These are phyloP conservation scores for Cylindroiulus punctatus DNA, from an alignment of 2,888 invertebrate species.

Conservation along the genomic window DNA sequence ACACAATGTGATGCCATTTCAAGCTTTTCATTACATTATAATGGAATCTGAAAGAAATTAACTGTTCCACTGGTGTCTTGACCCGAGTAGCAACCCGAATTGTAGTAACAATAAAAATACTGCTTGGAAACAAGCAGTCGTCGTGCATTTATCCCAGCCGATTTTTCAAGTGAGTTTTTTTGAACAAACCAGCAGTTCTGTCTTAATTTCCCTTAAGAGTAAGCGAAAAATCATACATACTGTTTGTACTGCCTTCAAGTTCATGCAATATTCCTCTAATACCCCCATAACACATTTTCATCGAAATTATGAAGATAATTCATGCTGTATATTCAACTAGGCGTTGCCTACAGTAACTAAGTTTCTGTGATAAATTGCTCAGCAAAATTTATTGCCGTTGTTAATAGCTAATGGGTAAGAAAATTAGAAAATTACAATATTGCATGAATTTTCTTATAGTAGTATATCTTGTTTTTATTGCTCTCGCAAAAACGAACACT, in stretches of 20 bases:
- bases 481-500: background rate
- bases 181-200: background rate
- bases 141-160: background rate
- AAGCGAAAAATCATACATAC: background rate
- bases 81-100: background rate
- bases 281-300: background rate
- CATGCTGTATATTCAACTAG: slow-evolving; percentile 14
- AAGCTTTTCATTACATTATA: slow-evolving; percentile 18
- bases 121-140: background rate
- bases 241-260: no score
- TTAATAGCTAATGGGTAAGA: slow-evolving; percentile 26
- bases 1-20: slow-evolving; percentile 32
- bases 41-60: slow-evolving; percentile 32
- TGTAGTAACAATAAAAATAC: background rate
- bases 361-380: background rate
- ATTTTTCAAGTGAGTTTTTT: background rate
- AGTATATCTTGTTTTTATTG: slow-evolving; percentile 5
- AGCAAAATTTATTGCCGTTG: background rate
- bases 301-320: slow-evolving; percentile 19
- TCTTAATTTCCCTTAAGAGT: background rate
- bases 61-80: background rate
- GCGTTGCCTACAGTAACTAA: slow-evolving; percentile 19
- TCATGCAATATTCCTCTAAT: background rate
- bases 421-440: slow-evolving; percentile 32
- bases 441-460: background rate